Conservation (phyloP, 2,888 invertebrate species). For the Erebia epiphron region DNA sequence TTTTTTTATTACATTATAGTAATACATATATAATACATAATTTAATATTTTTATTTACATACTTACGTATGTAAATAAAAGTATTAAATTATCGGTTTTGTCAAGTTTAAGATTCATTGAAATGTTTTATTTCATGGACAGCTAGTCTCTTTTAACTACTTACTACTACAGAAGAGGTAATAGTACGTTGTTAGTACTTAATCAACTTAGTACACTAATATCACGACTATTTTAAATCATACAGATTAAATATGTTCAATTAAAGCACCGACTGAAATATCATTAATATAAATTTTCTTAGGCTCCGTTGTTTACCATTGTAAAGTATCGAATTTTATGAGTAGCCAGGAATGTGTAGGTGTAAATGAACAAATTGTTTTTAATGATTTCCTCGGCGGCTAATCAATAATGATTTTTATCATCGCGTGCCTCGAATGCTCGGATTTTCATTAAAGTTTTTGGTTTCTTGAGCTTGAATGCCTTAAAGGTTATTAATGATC, state of each 20-base stretch:
- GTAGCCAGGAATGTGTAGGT: conserved; percentile 24
- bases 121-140: not conserved
- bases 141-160: no score
- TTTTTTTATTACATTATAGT: no score
- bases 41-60: no score
- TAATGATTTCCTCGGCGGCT: conserved; percentile 22
- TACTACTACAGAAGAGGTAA: no score
- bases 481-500: conserved; percentile 19
- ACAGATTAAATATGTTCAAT: conserved; percentile 23
- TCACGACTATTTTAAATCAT: no score
- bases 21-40: no score
- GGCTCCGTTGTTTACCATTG: conserved; percentile 20
- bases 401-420: conserved; percentile 25
- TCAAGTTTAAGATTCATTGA: not conserved
- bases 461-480: conserved; percentile 8
- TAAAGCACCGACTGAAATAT: not conserved
- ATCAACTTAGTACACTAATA: no score
- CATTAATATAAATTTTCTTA: conserved; percentile 25
- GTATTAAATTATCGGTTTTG: not conserved
- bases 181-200: no score
- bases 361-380: conserved; percentile 23
- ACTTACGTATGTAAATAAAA: no score
- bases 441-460: conserved; percentile 25
- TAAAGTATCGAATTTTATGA: conserved; percentile 19
- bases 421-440: conserved; percentile 8